Percentiles rank a stretch among this genome's conserved stretches.
Evolutionary conservation across 1,140 invertebrate species (phyloP).

Genomic region (Gryon sp.): DNA sequence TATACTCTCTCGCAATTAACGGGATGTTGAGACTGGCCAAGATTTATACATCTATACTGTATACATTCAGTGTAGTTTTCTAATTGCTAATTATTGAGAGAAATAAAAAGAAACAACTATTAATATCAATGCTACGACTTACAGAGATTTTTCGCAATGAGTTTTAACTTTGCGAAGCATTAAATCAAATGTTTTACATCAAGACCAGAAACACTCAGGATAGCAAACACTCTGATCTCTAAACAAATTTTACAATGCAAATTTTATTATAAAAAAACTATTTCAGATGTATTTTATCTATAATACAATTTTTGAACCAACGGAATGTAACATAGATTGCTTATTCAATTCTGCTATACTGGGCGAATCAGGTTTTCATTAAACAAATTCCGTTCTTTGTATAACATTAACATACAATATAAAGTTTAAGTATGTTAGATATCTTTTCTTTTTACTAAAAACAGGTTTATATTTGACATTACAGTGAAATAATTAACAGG

Average conservation of each 20-base stretch:
- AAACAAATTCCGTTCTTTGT: too few relatives aligned
- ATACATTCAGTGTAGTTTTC: conserved; percentile 58
- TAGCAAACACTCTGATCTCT: conserved; percentile 38
- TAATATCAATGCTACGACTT: conserved; percentile 47
- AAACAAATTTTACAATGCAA: conserved; percentile 12
- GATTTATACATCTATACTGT: conserved; percentile 56
- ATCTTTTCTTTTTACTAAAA: too few relatives aligned
- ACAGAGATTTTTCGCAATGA: conserved; percentile 46
- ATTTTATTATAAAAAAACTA: neutral
- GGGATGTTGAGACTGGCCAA: conserved; percentile 57
- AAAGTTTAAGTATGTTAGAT: too few relatives aligned
- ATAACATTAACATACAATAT: too few relatives aligned
- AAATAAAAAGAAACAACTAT: too few relatives aligned
- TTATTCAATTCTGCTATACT: conserved; percentile 25
- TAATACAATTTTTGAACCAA: conserved; percentile 1
- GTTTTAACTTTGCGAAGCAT: conserved; percentile 22
- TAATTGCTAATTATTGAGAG: conserved; percentile 39
- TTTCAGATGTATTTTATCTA: conserved; percentile 25
- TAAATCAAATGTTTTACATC: conserved; percentile 19
- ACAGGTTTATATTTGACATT: too few relatives aligned
- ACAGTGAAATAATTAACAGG: too few relatives aligned
- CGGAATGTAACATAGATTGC: neutral
- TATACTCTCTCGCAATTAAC: conserved; percentile 31
- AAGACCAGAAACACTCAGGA: conserved; percentile 46
- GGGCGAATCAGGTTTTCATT: conserved; percentile 32